Evolutionary conservation across 2,113 vertebrate genomes (phyloP).

Genomic region (Rhea americana): DNA sequence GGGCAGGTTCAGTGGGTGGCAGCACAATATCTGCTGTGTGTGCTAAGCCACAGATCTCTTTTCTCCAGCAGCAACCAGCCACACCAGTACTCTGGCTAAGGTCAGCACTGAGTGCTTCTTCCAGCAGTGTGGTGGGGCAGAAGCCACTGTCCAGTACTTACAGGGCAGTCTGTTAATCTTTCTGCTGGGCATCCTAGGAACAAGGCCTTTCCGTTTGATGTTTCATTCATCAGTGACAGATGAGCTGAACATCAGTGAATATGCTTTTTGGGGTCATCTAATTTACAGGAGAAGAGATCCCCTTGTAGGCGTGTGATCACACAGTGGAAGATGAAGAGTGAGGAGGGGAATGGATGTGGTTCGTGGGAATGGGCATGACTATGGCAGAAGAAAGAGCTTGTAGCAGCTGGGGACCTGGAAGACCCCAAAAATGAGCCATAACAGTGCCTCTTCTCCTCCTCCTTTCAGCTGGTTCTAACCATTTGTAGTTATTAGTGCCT

Average conservation of each 20-base stretch:
- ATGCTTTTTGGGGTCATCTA: not conserved
- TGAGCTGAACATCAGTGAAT: not conserved
- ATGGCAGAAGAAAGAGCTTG: too few relatives aligned
- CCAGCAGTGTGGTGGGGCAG: not conserved
- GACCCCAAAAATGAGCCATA: not conserved
- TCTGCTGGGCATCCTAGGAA: not conserved
- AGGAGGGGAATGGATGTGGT: not conserved
- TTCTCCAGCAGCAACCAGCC: not conserved
- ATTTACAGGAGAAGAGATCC: not conserved
- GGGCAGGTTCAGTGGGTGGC: not conserved
- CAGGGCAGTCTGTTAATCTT: not conserved
- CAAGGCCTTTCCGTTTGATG: not conserved
- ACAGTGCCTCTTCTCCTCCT: not conserved
- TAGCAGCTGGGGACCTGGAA: not conserved
- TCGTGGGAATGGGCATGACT: not conserved
- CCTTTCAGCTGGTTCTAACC: not conserved
- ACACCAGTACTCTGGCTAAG: not conserved
- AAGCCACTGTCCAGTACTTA: not conserved
- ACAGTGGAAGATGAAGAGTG: not conserved
- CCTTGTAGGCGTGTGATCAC: not conserved
- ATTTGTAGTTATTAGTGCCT: not conserved
- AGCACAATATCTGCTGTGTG: too few relatives aligned
- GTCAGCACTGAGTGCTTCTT: not conserved
- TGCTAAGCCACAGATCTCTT: not conserved
- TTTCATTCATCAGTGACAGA: not conserved